Percentiles rank a stretch among this genome's conserved stretches.
Conservation (phyloP, 1,140 invertebrate species). For the Atopsyche davidsoni region DNA sequence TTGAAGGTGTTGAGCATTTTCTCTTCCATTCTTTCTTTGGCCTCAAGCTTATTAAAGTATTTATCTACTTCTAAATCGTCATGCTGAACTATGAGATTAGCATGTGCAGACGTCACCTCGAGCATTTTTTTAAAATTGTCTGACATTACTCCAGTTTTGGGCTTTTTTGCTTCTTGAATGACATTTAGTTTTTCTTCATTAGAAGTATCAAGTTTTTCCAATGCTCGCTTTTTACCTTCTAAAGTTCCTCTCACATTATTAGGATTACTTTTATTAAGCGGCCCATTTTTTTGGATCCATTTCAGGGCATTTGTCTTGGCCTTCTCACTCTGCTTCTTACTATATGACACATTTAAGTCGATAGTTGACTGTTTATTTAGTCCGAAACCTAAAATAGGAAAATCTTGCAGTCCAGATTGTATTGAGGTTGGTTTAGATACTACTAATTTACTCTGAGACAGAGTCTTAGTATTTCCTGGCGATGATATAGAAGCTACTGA, state of each 20-base stretch:
- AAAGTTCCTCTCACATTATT: constrained; percentile 56
- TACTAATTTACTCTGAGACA: constrained; percentile 35
- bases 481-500: neutral
- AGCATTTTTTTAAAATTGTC: constrained; percentile 74
- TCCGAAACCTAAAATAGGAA: constrained; percentile 41
- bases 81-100: constrained; percentile 64
- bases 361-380: constrained; percentile 48
- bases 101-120: constrained; percentile 70
- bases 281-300: constrained; percentile 58
- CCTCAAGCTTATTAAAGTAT: constrained; percentile 83
- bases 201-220: constrained; percentile 43
- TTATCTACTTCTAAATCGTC: constrained; percentile 73
- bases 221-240: constrained; percentile 50
- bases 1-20: constrained; percentile 85
- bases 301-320: constrained; percentile 65
- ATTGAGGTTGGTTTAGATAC: constrained; percentile 37
- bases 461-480: constrained; percentile 10
- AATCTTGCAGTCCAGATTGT: constrained; percentile 20
- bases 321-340: constrained; percentile 48
- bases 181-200: constrained; percentile 49
- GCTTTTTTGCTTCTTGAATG: constrained; percentile 41
- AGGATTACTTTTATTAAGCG: constrained; percentile 60
- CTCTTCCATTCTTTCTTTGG: constrained; percentile 86
- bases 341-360: constrained; percentile 56
- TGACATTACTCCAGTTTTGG: constrained; percentile 47